Evolutionary conservation across 2,113 vertebrate species (phyloP), one percentile per base, ranked within the genome.

Genomic region (Zosterops japonicus): DNA sequence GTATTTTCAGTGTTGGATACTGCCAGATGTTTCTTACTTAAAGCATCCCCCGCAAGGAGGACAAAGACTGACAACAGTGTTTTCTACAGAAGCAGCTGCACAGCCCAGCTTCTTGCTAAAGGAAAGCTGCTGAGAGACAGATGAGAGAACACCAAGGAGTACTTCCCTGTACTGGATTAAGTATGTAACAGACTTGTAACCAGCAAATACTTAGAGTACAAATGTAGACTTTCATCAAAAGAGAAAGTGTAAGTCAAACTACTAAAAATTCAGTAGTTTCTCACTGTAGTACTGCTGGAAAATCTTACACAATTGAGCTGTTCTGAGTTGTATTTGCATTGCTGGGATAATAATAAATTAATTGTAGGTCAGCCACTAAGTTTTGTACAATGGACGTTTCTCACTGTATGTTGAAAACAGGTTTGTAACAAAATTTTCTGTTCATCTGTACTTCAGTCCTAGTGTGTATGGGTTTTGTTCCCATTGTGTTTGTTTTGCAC

Each of bases 311-410:
- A 69, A 68, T 64, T 92, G 89, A 90, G 92, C 76, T 85, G 36
- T 68, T 96, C 52, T 79, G 61, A 97, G 92, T 97, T 97, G 93
- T 97, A 95, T 97, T 97, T 97, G 94, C 94, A 97, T 97, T 96
- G 90, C 96, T 94, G 96, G 97, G 93, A 96, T 97, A 96, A 96
- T 94, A 74, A 96, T 95, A 96, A 96, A 83, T 95, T 87, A 88
- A 95, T 25, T 31, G 57, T 97, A 78, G 88, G 69, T 96, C 95
- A 91, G 95, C 96, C 71, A 86, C 71, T 78, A 93, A 89, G 90
- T 97, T 97, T 97, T 97, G 83, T 97, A 96, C 94, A 96, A 92
- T 87, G 94, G 94, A 97, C 79, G 16, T 95, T 95, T 94, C 93
- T 98, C 97, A 94, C 88, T 97, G 68, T 92, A 96, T 55, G 68